A percentile compares a stretch with the other conserved stretches of the same genome.
Evolutionary conservation across 2,797 vertebrate genomes (phyloP).

Genomic region (Spea hammondii): DNA sequence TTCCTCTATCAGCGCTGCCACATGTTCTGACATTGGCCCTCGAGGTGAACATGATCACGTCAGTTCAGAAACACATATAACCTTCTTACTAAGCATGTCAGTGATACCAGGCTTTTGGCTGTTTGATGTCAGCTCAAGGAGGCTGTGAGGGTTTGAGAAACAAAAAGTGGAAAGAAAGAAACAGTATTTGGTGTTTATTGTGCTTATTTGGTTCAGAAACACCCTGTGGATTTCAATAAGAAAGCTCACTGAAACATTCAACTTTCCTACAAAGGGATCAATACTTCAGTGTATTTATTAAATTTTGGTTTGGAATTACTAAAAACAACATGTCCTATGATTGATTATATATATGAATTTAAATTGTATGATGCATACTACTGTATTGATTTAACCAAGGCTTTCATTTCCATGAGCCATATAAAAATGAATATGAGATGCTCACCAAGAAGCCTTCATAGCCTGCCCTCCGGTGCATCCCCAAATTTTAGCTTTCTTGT

Average conservation of each 20-base stretch:
- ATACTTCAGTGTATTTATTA: no score
- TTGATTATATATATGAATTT: no score
- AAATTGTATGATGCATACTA: no score
- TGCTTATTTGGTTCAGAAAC: not conserved
- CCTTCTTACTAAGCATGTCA: constrained; percentile 53
- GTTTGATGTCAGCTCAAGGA: constrained; percentile 49
- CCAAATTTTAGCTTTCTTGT: no score
- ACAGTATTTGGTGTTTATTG: constrained; percentile 23
- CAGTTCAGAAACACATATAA: constrained; percentile 43
- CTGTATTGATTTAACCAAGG: no score
- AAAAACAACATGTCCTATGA: no score
- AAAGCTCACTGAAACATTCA: not conserved
- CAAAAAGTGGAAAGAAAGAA: constrained; percentile 26
- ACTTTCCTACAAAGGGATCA: not conserved
- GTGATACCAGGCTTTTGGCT: constrained; percentile 55
- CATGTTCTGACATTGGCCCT: constrained; percentile 49
- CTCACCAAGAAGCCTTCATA: no score
- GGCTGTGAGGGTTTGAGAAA: constrained; percentile 28
- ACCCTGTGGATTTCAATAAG: not conserved
- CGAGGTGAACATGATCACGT: constrained; percentile 46
- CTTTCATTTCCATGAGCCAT: no score
- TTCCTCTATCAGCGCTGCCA: constrained; percentile 47
- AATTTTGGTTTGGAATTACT: no score
- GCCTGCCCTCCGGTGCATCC: no score
- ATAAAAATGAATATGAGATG: no score